Evolutionary conservation across 2,113 vertebrate species (phyloP), one percentile per base, ranked within the genome.

Genomic region (Hemiscyllium ocellatum): DNA sequence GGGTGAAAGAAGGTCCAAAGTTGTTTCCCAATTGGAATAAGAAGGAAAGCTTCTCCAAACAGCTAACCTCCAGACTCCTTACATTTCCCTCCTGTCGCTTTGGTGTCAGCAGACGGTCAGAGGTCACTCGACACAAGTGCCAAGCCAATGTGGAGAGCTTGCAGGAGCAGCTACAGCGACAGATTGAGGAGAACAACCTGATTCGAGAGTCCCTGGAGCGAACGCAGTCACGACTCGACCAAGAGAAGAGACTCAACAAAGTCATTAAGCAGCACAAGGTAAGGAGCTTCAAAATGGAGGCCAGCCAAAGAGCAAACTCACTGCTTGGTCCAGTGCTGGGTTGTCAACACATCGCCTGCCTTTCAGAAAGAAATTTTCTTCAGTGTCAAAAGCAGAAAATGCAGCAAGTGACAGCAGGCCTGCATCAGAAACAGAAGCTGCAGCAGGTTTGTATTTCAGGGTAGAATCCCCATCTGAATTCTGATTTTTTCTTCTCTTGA

Each of bases 201-300:
- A 97, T 98, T 33, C 96, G 78, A 2, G 98, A 98, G 96, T 97
- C 98, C 0, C 96, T 98, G 96, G 96, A 97, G 96, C 97, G 97
- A 96, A 96, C 13, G 0, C 97, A 96, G 96, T 96, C 96, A 0
- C 97, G 97, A 96, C 97, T 98, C 96, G 96, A 52, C 29, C 97
- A 96, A 96, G 97, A 98, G 96, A 97, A 96, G 96, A 96, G 96
- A 95, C 52, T 97, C 96, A 97, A 93, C 96, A 96, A 95, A 86
- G 96, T 2, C 0, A 95, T 96, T 65, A 96, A 95, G 80, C 94
- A 95, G 95, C 97, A 85, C 72, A 97, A 97, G 98, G 98, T 98
- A 97, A 42, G 50, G 42, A 3, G 20, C 5, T n/a, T 13, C 6
- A 89, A 61, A 56, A 19, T 20, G 52, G 87, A 7, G 22, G 4